These are phyloP conservation scores for Dioctria rufipes DNA, from an alignment of 2,888 invertebrate species.

Conservation along the genomic window DNA sequence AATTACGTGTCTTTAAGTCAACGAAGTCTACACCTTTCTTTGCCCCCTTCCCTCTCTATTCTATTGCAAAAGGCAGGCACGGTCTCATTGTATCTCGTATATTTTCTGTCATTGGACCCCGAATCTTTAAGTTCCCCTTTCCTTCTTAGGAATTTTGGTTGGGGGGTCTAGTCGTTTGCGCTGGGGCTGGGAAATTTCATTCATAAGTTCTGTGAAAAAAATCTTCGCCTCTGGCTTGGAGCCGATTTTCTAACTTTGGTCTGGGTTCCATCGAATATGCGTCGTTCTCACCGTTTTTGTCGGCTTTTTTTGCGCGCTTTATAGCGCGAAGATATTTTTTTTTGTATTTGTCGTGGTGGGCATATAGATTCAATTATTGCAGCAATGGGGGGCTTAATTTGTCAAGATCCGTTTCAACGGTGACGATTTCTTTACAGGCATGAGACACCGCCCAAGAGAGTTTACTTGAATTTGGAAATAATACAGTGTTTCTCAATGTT, in stretches of 20 bases:
- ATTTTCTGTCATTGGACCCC: constrained; percentile 33
- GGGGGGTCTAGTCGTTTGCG: background rate
- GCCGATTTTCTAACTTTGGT: background rate
- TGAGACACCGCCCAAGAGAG: too few relatives aligned
- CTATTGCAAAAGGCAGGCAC: constrained; percentile 19
- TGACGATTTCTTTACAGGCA: too few relatives aligned
- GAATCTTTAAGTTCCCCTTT: constrained; percentile 13
- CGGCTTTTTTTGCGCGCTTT: too few relatives aligned
- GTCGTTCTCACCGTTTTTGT: background rate
- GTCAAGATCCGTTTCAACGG: too few relatives aligned
- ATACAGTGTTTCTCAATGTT: too few relatives aligned
- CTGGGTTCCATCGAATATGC: background rate
- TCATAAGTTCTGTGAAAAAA: constrained; percentile 8
- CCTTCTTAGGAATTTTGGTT: constrained; percentile 13
- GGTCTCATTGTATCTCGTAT: constrained; percentile 29
- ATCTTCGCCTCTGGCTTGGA: background rate
- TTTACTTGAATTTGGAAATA: too few relatives aligned
- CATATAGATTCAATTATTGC: too few relatives aligned
- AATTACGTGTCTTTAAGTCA: constrained; percentile 42
- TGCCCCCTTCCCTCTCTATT: constrained; percentile 7
- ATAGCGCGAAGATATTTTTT: too few relatives aligned
- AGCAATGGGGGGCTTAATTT: too few relatives aligned
- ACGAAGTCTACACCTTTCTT: constrained; percentile 19
- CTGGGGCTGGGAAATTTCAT: constrained; percentile 8
- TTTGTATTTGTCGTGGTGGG: too few relatives aligned